Evolutionary conservation across 2,888 invertebrate genomes (phyloP), one percentile per base, ranked within the genome.

Genomic region (Phalera bucephala): DNA sequence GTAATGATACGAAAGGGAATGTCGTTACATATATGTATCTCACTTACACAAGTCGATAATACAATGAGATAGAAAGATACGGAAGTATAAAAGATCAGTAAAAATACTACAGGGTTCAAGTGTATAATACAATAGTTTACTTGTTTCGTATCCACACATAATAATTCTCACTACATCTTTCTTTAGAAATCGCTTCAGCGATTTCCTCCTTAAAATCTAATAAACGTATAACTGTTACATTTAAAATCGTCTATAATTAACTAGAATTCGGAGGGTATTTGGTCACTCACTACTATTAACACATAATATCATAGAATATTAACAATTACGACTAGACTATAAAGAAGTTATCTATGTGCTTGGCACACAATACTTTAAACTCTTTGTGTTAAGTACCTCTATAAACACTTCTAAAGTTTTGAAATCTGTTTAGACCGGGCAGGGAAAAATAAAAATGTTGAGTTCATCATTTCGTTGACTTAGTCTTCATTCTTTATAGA

Each of bases 1-100:
- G 37, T 32, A 33, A 35, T 39, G 10, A 22, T 34, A 20, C 11
- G 3, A 10, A 29, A 11, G 17, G 7, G 11, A 29, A 19, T 8
- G 7, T 11, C 28, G 44, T 34, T 36, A 37, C 42, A 48, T 35
- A 52, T n/a, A 40, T 52, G 14, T 39, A 17, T 15, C 40, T 30
- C 33, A 53, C 45, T 25, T 36, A 40, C 8, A 44, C 36, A 28
- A 31, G 38, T 40, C 43, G 36, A 54, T 68, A 17, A 61, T 53
- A n/a, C n/a, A n/a, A n/a, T n/a, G n/a, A 70, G 47, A 52, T 64
- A 73, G 62, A 76, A 72, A 74, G 65, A 68, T 71, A 67, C 56
- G 58, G 77, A 83, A 79, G 86, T 86, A 85, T 74, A 84, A 87
- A 86, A 87, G 77, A 77, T 79, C 70, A 64, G 82, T 86, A 86